phyloP scores from a whole-genome alignment of 2,888 invertebrate species.

The Tipula helvola region DNA sequence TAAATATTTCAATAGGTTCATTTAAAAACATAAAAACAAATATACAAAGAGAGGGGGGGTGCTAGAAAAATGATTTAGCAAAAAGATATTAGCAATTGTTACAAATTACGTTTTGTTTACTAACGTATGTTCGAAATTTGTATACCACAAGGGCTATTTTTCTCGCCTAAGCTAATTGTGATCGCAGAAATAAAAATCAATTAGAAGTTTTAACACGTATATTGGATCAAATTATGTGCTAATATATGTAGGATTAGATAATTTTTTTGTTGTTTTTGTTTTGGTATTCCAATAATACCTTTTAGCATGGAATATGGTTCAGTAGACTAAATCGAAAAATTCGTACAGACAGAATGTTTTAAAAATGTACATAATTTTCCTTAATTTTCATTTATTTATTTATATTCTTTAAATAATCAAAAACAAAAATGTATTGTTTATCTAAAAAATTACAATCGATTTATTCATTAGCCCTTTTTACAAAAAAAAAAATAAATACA shows the following conservation, averaged over 20 bases:
- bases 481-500: background rate
- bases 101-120: background rate
- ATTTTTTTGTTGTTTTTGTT: background rate
- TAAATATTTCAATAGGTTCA: background rate
- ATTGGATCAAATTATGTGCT: background rate
- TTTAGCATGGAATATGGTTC: background rate
- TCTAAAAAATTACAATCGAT: constrained; percentile 10
- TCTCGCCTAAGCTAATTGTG: background rate
- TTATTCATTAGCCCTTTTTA: constrained; percentile 4
- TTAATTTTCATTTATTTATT: background rate
- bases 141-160: background rate
- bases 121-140: background rate
- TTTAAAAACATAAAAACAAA: background rate
- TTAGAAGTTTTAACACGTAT: background rate
- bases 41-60: background rate
- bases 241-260: background rate
- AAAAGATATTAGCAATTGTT: background rate
- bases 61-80: background rate
- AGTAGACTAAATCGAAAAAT: background rate
- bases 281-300: background rate
- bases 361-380: background rate
- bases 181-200: background rate
- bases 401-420: background rate
- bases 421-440: background rate
- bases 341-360: background rate